Conservation (phyloP, 2,797 vertebrate genomes). For the Poecilia wingei region DNA sequence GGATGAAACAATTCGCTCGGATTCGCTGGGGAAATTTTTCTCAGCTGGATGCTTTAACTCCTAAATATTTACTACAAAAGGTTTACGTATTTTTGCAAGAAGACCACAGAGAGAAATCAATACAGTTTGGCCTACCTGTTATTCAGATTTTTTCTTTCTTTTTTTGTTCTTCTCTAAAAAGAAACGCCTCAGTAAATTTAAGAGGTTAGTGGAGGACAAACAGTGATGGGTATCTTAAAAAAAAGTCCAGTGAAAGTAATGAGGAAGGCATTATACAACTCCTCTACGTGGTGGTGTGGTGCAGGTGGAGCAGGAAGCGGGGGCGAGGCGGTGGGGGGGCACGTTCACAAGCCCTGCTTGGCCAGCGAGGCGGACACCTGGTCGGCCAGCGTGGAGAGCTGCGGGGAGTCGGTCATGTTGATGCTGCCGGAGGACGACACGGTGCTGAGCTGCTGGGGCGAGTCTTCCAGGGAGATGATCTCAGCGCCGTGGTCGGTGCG, state of each 20-base stretch:
- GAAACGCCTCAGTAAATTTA: constrained; percentile 48
- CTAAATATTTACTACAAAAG: constrained; percentile 70
- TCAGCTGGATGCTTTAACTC: constrained; percentile 48
- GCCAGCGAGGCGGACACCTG: constrained; percentile 97
- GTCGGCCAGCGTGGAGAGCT: constrained; percentile 95
- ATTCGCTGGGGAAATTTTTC: constrained; percentile 34
- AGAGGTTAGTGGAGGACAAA: constrained; percentile 64
- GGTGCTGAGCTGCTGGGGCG: constrained; percentile 93
- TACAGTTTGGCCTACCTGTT: constrained; percentile 45
- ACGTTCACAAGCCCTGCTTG: constrained; percentile 97
- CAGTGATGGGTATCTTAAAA: constrained; percentile 67
- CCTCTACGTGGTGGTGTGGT: constrained; percentile 59
- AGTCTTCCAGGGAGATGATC: constrained; percentile 94
- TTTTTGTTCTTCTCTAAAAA: constrained; percentile 34
- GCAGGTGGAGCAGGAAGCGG: constrained; percentile 8
- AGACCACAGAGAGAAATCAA: constrained; percentile 60
- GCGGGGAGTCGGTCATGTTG: constrained; percentile 95
- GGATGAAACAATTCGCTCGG: constrained; percentile 12
- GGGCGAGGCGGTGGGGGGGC: too few relatives aligned
- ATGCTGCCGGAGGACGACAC: constrained; percentile 97
- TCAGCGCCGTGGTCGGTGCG: constrained; percentile 98
- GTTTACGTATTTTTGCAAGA: constrained; percentile 52
- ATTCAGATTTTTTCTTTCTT: constrained; percentile 19
- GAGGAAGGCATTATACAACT: constrained; percentile 82
- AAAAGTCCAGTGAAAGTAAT: constrained; percentile 85